A percentile compares a stretch with the other conserved stretches of the same genome.
Evolutionary conservation across 2,797 vertebrate species (phyloP).

Genomic region (Oceanodroma leucorhoa): DNA sequence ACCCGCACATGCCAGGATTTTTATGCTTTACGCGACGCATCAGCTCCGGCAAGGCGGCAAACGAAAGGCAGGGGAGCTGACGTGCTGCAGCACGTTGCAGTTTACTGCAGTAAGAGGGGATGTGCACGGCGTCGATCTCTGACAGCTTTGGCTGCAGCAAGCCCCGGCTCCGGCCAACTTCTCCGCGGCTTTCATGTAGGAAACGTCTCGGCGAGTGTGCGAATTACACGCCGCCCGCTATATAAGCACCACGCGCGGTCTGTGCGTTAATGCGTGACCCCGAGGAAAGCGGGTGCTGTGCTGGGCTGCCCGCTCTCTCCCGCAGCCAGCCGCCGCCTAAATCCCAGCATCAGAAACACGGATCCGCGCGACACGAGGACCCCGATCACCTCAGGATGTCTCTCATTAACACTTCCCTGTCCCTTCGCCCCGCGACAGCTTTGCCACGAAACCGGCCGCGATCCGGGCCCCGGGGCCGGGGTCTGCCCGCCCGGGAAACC

Average conservation of each 20-base stretch:
- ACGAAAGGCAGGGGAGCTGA: background rate
- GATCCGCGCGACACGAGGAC: background rate
- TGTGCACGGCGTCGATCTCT: accelerated
- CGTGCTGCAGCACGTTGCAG: background rate
- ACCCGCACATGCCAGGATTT: accelerated
- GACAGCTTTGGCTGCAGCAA: background rate
- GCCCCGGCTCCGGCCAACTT: background rate
- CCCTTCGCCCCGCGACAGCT: background rate
- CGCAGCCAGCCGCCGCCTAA: background rate
- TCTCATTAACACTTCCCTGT: accelerated
- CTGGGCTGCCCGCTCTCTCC: background rate
- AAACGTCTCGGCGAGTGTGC: background rate
- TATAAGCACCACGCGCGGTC: accelerated
- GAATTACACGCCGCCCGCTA: background rate
- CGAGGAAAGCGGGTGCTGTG: background rate
- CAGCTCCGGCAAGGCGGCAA: background rate
- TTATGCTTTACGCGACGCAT: accelerated
- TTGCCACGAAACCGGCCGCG: background rate
- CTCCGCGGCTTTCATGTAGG: accelerated
- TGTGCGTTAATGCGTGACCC: accelerated
- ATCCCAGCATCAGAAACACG: background rate
- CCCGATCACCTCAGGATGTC: background rate
- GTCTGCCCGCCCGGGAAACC: background rate
- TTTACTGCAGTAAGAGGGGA: background rate
- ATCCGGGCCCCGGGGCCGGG: background rate